phyloP scores from a whole-genome alignment of 2,888 invertebrate species.

The Kuschelorhynchus macadamiae region DNA sequence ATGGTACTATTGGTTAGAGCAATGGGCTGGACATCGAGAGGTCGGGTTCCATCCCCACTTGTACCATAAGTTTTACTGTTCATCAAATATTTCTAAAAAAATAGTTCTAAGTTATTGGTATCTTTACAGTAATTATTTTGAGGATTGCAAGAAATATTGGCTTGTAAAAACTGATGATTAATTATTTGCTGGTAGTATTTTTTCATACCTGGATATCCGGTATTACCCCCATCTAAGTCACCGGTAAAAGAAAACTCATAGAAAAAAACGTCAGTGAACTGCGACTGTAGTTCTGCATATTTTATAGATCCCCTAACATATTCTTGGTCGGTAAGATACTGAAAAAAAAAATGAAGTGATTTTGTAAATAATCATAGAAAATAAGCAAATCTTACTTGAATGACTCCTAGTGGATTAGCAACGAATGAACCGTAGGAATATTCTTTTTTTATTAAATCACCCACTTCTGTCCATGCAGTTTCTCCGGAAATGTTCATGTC shows the following conservation, averaged over 20 bases:
- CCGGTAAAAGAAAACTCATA: conserved; percentile 21
- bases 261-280: conserved; percentile 22
- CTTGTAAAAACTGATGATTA: too few relatives aligned
- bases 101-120: too few relatives aligned
- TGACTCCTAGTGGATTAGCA: neutral
- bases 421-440: conserved; percentile 27
- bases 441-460: conserved; percentile 39
- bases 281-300: conserved; percentile 13
- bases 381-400: conserved; percentile 12
- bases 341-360: too few relatives aligned
- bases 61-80: too few relatives aligned
- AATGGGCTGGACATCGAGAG: too few relatives aligned
- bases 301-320: conserved; percentile 40
- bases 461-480: conserved; percentile 13
- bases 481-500: conserved; percentile 42
- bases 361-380: too few relatives aligned
- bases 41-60: too few relatives aligned
- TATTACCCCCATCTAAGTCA: conserved; percentile 7
- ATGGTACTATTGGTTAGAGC: too few relatives aligned
- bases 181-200: too few relatives aligned
- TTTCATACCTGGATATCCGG: conserved; percentile 6
- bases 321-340: conserved; percentile 19
- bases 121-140: too few relatives aligned
- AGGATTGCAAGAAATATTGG: too few relatives aligned
- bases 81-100: too few relatives aligned